A percentile compares a stretch with the other conserved stretches of the same genome.
These are phyloP conservation scores for Alethe castanea DNA, from an alignment of 2,113 vertebrate species.

Conservation along the genomic window DNA sequence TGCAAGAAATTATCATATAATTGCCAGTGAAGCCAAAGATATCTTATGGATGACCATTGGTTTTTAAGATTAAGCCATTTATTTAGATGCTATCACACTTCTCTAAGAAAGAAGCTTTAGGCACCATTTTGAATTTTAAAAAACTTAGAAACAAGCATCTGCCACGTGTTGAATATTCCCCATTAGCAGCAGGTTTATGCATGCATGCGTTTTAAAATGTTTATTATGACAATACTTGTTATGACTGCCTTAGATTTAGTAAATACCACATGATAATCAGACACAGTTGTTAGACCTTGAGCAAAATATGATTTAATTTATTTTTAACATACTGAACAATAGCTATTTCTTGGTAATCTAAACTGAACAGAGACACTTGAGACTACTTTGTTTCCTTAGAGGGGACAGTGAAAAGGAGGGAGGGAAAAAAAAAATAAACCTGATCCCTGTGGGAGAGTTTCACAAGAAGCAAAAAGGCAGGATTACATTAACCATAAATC, in stretches of 20 bases:
- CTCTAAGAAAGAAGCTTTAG: background rate
- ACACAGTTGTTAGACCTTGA: conserved; percentile 59
- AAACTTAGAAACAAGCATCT: background rate
- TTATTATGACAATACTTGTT: conserved; percentile 44
- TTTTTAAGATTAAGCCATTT: background rate
- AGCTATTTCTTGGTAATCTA: conserved; percentile 47
- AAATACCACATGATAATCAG: conserved; percentile 61
- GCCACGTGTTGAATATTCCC: background rate
- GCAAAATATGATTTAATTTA: conserved; percentile 59
- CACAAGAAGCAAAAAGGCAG: background rate
- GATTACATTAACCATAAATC: background rate
- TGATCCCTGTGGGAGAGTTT: conserved; percentile 35
- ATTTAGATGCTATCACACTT: background rate
- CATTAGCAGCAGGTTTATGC: conserved; percentile 30
- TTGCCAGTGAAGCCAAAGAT: background rate
- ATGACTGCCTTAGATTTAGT: conserved; percentile 47
- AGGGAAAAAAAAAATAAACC: background rate
- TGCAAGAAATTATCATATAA: background rate
- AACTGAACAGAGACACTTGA: conserved; percentile 35
- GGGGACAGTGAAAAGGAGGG: background rate
- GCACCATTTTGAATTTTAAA: background rate
- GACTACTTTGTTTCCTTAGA: conserved; percentile 4
- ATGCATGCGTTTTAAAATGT: conserved; percentile 9
- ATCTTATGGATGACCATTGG: background rate
- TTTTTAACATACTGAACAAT: conserved; percentile 56